Base-by-base conservation (phyloP, 2,888 invertebrate species). In the Rhagonycha fulva region DNA sequence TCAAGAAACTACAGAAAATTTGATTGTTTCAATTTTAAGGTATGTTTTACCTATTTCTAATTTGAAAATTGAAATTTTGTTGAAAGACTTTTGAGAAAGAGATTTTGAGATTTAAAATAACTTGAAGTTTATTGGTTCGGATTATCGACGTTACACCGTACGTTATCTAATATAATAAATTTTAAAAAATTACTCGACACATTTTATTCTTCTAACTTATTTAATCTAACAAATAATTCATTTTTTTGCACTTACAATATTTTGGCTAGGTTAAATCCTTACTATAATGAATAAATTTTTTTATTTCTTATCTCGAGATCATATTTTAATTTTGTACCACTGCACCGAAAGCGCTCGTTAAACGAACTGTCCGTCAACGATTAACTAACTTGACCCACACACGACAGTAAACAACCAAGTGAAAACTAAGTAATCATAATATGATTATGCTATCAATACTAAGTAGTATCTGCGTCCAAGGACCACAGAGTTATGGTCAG, bases 221-320 rank as follows among this genome's bases (percentile, higher is more conserved):
- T n/a, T n/a, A n/a, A n/a, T n/a, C n/a, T n/a, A n/a, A 70, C 28
- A 28, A 70, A 19, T 47, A 24, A 32, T 60, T 61, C 14, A 61
- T 26, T 14, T 28, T 70, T 19, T 11, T 12, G 71, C 32, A 71
- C 71, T 66, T 71, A 71, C 71, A 66, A 66, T 71, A 66, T 71
- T 71, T 71, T 62, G 71, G 66, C 71, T 66, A 66, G 47, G 63
- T 19, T 19, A 23, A 66, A 66, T 71, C 71, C 71, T 71, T 71
- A 71, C 66, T 71, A 71, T n/a, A 47, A 47, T 47, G n/a, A 47
- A 47, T 47, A 47, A 47, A 47, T n/a, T 47, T 47, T 47, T n/a
- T 47, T n/a, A n/a, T 47, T 47, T 47, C 7, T 47, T 47, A 47
- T 47, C n/a, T 47, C n/a, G 47, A 47, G 47, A 47, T n/a, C 47